Base-by-base conservation (phyloP, 2,797 vertebrate species). In the Pelodytes ibericus region DNA sequence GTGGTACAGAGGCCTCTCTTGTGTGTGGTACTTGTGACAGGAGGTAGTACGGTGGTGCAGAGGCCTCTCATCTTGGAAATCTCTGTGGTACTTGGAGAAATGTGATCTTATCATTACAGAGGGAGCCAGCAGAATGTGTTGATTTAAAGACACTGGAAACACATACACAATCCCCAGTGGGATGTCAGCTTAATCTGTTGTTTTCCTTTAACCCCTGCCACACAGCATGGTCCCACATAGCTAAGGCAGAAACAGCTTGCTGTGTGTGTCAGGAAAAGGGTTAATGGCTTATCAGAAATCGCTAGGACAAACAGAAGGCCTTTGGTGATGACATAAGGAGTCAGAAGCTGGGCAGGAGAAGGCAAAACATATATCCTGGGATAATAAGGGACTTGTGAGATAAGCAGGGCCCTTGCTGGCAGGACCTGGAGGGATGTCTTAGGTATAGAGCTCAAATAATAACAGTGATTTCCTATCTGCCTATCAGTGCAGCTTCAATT, bases 31-130 rank as follows among this genome's bases (percentile, higher is more conserved):
- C 36, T 57, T 15, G n/a, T 44, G 41, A 10, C n/a, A n/a, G 3
- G 8, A 44, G 13, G 49, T 53, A 53, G 1, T 24, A 22, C 49
- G 10, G 6, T 24, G 11, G 49, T 53, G 7, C 8, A 53, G 49
- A 20, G n/a, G 49, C 49, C n/a, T 53, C 44, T 51, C 13, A 33
- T 16, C 70, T 78, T 66, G 58, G 24, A 78, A 78, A 67, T 41
- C 63, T 61, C 62, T 39, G 36, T 6, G 15, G 33, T 51, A 51
- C 51, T 71, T 71, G 68, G 22, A 63, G 64, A 67, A 69, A 56
- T 62, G 31, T 56, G 76, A 68, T 73, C 70, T 72, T 79, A 79
- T 79, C 76, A 56, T 62, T 66, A 73, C 41, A 73, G 66, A 51
- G 39, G 61, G 59, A 63, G 71, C 57, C 56, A 57, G 57, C 71